These are phyloP conservation scores for Harlomillsia oculata DNA, from an alignment of 1,140 invertebrate genomes.

Conservation along the genomic window DNA sequence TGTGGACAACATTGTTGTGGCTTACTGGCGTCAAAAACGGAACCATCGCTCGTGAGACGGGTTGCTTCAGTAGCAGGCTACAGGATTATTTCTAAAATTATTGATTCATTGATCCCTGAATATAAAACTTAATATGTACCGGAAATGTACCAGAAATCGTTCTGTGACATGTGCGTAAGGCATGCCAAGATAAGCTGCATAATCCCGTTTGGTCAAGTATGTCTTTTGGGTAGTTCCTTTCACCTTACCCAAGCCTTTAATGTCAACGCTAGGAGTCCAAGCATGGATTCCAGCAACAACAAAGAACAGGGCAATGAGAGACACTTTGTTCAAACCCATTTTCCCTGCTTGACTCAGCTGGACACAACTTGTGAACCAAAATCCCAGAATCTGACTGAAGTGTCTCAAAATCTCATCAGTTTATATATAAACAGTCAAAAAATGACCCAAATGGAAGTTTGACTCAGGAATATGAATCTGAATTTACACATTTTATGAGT, in stretches of 20 bases:
- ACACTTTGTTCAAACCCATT: no score
- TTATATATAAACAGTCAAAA: no score
- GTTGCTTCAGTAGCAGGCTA: neutral
- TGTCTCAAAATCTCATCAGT: no score
- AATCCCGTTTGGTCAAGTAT: neutral
- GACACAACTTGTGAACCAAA: no score
- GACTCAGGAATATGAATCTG: no score
- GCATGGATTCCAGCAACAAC: no score
- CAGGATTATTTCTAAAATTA: neutral
- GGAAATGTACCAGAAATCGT: neutral
- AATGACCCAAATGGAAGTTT: no score
- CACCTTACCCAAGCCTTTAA: neutral
- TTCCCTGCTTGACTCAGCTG: no score
- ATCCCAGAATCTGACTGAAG: no score
- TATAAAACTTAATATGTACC: neutral
- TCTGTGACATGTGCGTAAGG: conserved; percentile 1
- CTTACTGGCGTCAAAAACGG: neutral
- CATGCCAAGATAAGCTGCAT: neutral
- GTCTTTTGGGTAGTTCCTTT: neutral
- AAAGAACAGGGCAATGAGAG: no score
- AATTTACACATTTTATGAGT: no score
- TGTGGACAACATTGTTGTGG: neutral
- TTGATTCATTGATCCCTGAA: neutral
- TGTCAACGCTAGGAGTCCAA: no score
- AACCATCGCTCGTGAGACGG: neutral